A percentile compares a stretch with the other conserved stretches of the same genome.
phyloP scores from a whole-genome alignment of 2,888 invertebrate species.

The Tuta absoluta region DNA sequence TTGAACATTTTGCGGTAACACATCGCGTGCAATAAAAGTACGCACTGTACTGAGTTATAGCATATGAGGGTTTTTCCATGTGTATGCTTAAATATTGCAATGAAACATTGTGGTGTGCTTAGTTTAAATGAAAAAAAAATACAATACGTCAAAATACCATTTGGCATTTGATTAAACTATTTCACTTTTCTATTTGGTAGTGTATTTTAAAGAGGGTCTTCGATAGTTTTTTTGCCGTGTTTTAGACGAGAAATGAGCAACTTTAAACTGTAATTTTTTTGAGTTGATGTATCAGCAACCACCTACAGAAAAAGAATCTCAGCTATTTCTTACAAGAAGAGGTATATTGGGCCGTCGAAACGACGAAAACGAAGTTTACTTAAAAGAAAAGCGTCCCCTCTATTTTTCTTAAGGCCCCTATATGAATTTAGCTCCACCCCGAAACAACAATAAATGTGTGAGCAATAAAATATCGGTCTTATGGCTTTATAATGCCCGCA shows the following conservation, averaged over 20 bases:
- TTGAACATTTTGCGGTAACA: conserved; percentile 27
- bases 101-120: conserved; percentile 1
- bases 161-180: no score
- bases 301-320: no score
- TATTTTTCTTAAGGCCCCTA: conserved; percentile 52
- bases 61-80: neutral
- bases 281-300: no score
- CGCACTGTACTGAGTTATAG: neutral
- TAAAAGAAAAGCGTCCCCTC: conserved; percentile 37
- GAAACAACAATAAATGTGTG: conserved; percentile 55
- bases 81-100: neutral
- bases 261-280: no score
- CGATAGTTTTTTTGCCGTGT: no score
- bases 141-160: neutral
- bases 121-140: neutral
- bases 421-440: conserved; percentile 50
- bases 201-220: no score
- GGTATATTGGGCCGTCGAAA: neutral
- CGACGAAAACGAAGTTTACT: no score
- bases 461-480: conserved; percentile 47
- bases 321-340: no score
- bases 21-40: conserved; percentile 23
- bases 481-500: conserved; percentile 30
- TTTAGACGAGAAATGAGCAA: no score
- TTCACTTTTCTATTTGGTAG: no score